Evolutionary conservation across 2,113 vertebrate species (phyloP).

Genomic region (human): DNA sequence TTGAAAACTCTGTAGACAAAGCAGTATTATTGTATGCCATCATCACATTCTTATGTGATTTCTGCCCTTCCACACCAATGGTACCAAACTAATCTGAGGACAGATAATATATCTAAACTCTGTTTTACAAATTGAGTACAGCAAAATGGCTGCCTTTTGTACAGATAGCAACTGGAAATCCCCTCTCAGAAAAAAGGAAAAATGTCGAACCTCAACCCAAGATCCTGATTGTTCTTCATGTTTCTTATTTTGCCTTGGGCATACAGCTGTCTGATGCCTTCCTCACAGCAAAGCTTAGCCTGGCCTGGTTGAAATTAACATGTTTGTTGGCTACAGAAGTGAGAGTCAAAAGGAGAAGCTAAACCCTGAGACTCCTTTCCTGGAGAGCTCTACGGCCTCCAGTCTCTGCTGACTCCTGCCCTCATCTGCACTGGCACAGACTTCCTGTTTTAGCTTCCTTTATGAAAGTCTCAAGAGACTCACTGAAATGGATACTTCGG

Average conservation of each 20-base stretch:
- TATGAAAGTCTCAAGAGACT: not conserved
- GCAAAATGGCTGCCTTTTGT: not conserved
- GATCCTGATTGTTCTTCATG: not conserved
- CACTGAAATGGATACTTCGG: not conserved
- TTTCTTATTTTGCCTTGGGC: not conserved
- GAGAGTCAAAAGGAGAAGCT: not conserved
- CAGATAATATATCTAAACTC: not conserved
- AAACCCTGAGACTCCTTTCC: not conserved
- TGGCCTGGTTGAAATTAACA: not conserved
- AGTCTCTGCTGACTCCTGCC: rapidly evolving
- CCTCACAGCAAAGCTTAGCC: not conserved
- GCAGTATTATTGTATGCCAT: not conserved
- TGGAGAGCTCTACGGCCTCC: too few relatives aligned
- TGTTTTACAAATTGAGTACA: not conserved
- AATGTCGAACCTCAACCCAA: not conserved
- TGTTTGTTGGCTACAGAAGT: not conserved
- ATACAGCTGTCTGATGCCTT: not conserved
- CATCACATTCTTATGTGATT: not conserved
- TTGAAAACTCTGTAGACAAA: not conserved
- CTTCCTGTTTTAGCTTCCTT: not conserved
- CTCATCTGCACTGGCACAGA: not conserved
- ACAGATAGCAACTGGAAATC: not conserved
- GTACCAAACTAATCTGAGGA: not conserved
- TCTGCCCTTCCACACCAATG: not conserved
- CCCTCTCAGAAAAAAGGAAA: not conserved